These are phyloP conservation scores for Nixonia krombeini DNA, from an alignment of 1,140 invertebrate species.

Conservation along the genomic window DNA sequence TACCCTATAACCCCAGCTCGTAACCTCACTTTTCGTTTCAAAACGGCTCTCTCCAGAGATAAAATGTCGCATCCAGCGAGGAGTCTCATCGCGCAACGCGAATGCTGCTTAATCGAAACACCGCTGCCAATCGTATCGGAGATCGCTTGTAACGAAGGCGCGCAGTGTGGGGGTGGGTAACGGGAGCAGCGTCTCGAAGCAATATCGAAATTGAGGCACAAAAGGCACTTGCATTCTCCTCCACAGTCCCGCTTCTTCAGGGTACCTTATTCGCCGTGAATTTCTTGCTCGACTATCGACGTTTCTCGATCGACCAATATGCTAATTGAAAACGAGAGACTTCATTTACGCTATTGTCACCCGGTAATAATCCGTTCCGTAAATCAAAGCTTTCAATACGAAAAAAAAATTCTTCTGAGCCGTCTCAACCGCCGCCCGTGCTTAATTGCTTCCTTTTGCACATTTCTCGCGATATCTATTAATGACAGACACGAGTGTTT, in stretches of 20 bases:
- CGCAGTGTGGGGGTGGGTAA: conserved; percentile 4
- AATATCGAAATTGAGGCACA: conserved; percentile 18
- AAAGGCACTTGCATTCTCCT: conserved; percentile 17
- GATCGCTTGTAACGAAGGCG: conserved; percentile 2
- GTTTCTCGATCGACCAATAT: conserved; percentile 21
- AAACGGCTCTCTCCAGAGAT: conserved; percentile 12
- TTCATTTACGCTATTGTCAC: not conserved
- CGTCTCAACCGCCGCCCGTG: too few relatives aligned
- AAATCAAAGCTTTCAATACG: conserved; percentile 1
- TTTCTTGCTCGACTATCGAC: conserved; percentile 11
- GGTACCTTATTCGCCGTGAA: not conserved
- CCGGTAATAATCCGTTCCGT: conserved; percentile 1
- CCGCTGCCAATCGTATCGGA: conserved; percentile 14
- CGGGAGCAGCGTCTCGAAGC: conserved; percentile 3
- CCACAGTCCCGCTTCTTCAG: conserved; percentile 4
- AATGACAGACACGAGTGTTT: too few relatives aligned
- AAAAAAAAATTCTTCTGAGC: not conserved
- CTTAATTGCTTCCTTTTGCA: too few relatives aligned
- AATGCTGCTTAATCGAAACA: conserved; percentile 23
- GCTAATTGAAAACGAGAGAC: conserved; percentile 19
- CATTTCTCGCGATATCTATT: too few relatives aligned
- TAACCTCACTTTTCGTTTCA: too few relatives aligned
- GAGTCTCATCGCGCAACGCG: conserved; percentile 23
- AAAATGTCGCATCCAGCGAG: conserved; percentile 31
- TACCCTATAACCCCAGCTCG: too few relatives aligned